Base-by-base conservation (phyloP, 2,888 invertebrate species). In the Orthosia gracilis region DNA sequence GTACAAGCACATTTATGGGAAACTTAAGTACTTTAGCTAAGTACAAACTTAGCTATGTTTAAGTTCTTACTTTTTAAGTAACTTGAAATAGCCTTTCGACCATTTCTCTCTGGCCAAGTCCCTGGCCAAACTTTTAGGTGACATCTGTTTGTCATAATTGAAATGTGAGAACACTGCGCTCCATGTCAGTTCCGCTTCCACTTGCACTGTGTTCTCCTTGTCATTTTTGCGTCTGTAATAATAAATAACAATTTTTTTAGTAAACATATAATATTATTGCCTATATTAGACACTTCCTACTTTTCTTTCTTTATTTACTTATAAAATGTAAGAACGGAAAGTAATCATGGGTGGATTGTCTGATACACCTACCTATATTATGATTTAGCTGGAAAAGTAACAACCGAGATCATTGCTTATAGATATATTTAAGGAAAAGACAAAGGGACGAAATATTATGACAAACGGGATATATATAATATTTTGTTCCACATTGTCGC, bases 31-130 rank as follows among this genome's bases (percentile, higher is more conserved):
- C 31, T 31, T 31, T 31, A 31, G 31, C 31, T 26, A 26, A 26
- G 26, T 31, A 31, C 31, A 31, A 7, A 31, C 31, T 31, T 7
- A 21, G 4, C 1, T 57, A 11, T 49, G 13, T 45, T n/a, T 2
- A 23, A 15, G 15, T 57, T 54, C 94, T 92, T 94, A 98, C 97
- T 94, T 96, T 94, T 97, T 94, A 17, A 98, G 93, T 64, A 95
- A 94, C 73, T 97, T 92, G 89, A 98, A 98, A 91, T 97, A 98
- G 76, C 97, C 96, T 26, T 93, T 89, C 17, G 97, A 97, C 98
- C 98, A 98, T 4, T 95, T 95, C 89, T 98, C 98, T 73, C 97
- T 94, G 0, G 98, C 98, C 82, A 98, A 95, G 54, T 97, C 97
- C 77, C 96, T 96, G 0, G 98, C 97, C 91, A 98, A 95, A 23